Conservation (phyloP, 2,113 vertebrate genomes). For the Gobiocypris rarus region DNA sequence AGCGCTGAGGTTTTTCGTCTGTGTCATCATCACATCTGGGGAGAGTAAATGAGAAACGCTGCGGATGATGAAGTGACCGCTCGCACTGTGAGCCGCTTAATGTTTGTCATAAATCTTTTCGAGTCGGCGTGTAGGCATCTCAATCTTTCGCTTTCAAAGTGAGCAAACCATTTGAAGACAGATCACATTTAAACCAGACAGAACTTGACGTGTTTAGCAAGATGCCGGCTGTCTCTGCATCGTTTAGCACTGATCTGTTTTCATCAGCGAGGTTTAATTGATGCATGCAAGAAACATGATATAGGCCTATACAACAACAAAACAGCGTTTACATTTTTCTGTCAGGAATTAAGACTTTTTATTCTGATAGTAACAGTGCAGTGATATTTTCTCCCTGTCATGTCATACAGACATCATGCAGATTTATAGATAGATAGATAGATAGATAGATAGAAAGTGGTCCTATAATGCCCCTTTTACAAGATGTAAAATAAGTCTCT, state of each 20-base stretch:
- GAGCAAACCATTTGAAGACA: slow-evolving; percentile 16
- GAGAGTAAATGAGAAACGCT: slow-evolving; percentile 26
- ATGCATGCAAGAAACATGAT: neutral
- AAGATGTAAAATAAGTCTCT: too few species aligned
- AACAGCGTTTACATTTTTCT: neutral
- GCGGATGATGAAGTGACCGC: slow-evolving; percentile 28
- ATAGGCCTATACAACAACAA: neutral
- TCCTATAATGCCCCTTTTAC: too few species aligned
- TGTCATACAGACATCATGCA: neutral
- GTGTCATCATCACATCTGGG: slow-evolving; percentile 18
- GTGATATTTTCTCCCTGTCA: neutral
- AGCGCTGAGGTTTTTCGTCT: neutral
- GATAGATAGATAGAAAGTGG: too few species aligned
- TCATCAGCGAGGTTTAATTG: neutral
- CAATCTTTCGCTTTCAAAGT: slow-evolving; percentile 24
- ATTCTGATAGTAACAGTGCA: too few species aligned
- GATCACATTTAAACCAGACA: slow-evolving; percentile 28
- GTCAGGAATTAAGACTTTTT: neutral
- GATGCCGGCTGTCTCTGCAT: neutral
- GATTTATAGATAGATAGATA: too few species aligned
- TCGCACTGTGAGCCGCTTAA: slow-evolving; percentile 34
- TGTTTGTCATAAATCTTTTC: slow-evolving; percentile 48
- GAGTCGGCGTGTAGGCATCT: slow-evolving; percentile 36
- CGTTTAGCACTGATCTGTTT: neutral
- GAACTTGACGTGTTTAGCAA: neutral